These are phyloP conservation scores for Coccyzus lansbergi DNA, from an alignment of 2,797 vertebrate species.

Conservation along the genomic window DNA sequence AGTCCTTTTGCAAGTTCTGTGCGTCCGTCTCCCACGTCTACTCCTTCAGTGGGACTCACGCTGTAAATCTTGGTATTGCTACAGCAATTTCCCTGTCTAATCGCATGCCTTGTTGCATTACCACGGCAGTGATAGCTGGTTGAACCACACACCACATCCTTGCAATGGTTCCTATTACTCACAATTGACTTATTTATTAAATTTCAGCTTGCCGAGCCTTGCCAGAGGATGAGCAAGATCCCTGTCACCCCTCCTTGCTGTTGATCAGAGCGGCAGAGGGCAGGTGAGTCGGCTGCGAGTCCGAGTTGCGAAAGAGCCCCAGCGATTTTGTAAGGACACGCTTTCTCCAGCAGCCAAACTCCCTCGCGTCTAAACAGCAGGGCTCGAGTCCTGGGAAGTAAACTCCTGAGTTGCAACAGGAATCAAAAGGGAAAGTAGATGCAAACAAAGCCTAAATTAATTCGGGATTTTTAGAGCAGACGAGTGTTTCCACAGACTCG, in stretches of 20 bases:
- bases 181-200: conserved; percentile 63
- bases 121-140: conserved; percentile 64
- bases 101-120: conserved; percentile 63
- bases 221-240: conserved; percentile 56
- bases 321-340: neutral
- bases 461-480: neutral
- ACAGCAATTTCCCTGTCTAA: conserved; percentile 58
- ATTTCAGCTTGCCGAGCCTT: conserved; percentile 46
- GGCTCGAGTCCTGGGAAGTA: neutral
- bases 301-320: neutral
- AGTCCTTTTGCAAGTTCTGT: neutral
- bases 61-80: conserved; percentile 52
- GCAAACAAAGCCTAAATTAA: neutral
- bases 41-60: neutral
- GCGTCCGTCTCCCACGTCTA: neutral
- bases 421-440: conserved; percentile 54
- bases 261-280: neutral
- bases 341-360: conserved; percentile 21
- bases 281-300: conserved; percentile 2
- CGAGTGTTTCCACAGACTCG: neutral
- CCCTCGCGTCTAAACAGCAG: neutral
- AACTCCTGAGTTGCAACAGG: conserved; percentile 35
- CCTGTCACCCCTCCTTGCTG: conserved; percentile 26
- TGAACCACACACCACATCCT: conserved; percentile 73
- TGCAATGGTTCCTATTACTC: conserved; percentile 67